Percentiles rank a stretch among this genome's conserved stretches.
Evolutionary conservation across 2,113 vertebrate species (phyloP).

Genomic region (Chloropsis cyanopogon): DNA sequence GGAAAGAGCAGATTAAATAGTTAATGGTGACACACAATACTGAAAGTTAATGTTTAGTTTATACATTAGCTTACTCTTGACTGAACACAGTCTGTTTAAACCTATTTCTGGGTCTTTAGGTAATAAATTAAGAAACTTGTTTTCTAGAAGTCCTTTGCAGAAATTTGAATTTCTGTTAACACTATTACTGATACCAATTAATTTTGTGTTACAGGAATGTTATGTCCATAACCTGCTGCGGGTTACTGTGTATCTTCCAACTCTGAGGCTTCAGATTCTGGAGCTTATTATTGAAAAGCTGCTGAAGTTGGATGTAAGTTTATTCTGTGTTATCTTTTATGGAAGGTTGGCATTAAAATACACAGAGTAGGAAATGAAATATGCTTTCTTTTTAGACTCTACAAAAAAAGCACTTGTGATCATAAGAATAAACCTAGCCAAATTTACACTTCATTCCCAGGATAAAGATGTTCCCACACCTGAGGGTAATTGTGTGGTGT

Average conservation of each 20-base stretch:
- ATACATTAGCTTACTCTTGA: neutral
- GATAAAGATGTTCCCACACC: neutral
- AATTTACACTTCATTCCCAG: neutral
- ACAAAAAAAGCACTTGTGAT: neutral
- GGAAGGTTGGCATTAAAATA: neutral
- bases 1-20: neutral
- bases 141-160: neutral
- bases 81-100: neutral
- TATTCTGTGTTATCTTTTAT: neutral
- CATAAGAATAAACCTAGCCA: neutral
- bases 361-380: neutral
- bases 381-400: neutral
- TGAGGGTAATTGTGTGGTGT: neutral
- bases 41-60: neutral
- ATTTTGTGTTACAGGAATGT: conserved; percentile 83
- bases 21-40: neutral
- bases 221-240: conserved; percentile 92
- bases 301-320: conserved; percentile 91
- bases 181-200: neutral
- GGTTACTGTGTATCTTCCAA: conserved; percentile 84
- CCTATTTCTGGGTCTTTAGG: neutral
- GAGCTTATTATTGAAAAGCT: conserved; percentile 87
- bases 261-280: conserved; percentile 83
- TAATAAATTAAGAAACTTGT: neutral
- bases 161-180: neutral